Base-by-base conservation (phyloP, 2,113 vertebrate species). In the Chlorodrepanis virens region DNA sequence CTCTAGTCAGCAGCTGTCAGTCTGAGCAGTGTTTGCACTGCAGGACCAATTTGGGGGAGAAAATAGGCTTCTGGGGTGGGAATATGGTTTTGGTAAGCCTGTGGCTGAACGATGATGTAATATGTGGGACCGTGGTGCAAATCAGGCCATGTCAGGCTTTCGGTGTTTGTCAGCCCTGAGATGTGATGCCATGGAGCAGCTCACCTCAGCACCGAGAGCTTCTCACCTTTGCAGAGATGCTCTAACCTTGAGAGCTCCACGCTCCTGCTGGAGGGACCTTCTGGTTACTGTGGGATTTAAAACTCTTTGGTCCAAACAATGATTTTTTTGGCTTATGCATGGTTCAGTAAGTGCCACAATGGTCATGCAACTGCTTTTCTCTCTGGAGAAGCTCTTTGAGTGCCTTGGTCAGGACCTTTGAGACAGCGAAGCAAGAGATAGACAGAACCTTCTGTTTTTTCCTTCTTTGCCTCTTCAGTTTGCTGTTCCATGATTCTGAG, bases 1-100 rank as follows among this genome's bases (percentile, higher is more conserved):
- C 31, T 40, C 59, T 44, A 72, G 44, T 63, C 94, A 50, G 83
- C 83, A 88, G 94, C 90, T 87, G 90, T 77, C 80, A 20, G 47
- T 35, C 95, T 47, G 61, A 56, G 59, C 19, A 7, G 27, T 49
- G 72, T 60, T 93, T 92, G 77, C 70, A 6, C 49, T 35, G 68
- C 50, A 2, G 56, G 49, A 42, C 53, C 49, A 27, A 79, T 67
- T 3, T 63, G 9, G 47, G 88, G 90, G 10, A 40, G 31, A 61
- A 82, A 78, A 71, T 11, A 81, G 35, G 39, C 13, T 87, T 56
- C 59, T 85, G 65, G 83, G 69, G 23, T 71, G 68, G 31, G 59
- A 76, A 19, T 19, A 47, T 57, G 61, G 68, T 78, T 81, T 69
- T 89, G 93, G 35, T 50, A 75, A 88, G 80, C 80, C 83, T 18